Conservation (phyloP, 2,113 vertebrate genomes). For the Menidia beryllina region DNA sequence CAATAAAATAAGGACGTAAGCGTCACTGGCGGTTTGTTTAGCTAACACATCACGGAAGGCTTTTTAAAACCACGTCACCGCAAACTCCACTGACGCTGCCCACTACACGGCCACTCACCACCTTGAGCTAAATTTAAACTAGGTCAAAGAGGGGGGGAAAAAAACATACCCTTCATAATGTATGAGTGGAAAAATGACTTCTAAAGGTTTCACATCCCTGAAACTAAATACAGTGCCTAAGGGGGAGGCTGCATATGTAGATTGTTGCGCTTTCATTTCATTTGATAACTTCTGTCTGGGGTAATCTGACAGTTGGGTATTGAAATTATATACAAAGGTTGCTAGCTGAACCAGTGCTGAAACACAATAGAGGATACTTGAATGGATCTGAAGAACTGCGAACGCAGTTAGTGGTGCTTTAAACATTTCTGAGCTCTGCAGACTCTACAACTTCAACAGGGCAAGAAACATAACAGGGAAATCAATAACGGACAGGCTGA, state of each 20-base stretch:
- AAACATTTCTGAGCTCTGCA: not conserved
- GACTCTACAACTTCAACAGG: not conserved
- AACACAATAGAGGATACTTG: too few relatives aligned
- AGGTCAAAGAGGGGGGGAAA: not conserved
- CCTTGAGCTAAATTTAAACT: slow-evolving; percentile 29
- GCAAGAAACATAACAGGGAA: not conserved
- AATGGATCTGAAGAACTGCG: too few relatives aligned
- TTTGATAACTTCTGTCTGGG: slow-evolving; percentile 34
- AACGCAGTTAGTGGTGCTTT: too few relatives aligned
- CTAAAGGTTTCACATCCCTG: slow-evolving; percentile 41
- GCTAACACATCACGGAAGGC: slow-evolving; percentile 55
- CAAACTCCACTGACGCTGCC: slow-evolving; percentile 1
- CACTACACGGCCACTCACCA: not conserved
- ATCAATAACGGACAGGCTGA: slow-evolving; percentile 31
- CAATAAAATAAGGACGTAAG: slow-evolving; percentile 65
- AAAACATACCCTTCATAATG: slow-evolving; percentile 55
- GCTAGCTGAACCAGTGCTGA: too few relatives aligned
- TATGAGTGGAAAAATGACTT: slow-evolving; percentile 50
- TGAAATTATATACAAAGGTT: not conserved
- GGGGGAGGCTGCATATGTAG: slow-evolving; percentile 17
- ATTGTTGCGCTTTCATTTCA: slow-evolving; percentile 53
- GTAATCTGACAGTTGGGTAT: not conserved
- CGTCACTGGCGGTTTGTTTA: slow-evolving; percentile 64
- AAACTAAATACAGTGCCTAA: slow-evolving; percentile 51
- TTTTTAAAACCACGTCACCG: slow-evolving; percentile 45